Conservation (phyloP, 2,797 vertebrate species). For the Choloepus didactylus region DNA sequence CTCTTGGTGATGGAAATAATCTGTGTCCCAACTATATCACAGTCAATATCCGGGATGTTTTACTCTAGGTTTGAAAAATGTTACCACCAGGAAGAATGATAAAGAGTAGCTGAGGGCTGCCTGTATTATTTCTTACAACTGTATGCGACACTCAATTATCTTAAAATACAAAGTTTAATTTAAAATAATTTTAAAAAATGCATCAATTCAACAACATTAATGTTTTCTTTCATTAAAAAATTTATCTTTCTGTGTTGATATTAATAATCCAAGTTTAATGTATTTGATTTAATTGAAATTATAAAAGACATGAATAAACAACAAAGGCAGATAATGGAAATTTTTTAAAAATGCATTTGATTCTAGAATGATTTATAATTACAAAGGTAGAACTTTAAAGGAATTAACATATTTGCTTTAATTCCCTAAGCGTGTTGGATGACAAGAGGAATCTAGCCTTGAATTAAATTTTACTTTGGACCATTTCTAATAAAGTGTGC, state of each 20-base stretch:
- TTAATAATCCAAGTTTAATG: not conserved
- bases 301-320: not conserved
- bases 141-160: not conserved
- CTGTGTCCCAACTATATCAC: not conserved
- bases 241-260: not conserved
- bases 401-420: not conserved
- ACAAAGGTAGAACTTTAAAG: not conserved
- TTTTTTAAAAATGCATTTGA: not conserved
- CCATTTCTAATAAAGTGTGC: not conserved
- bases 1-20: not conserved
- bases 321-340: not conserved
- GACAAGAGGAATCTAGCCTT: not conserved
- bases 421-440: not conserved
- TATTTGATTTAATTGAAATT: constrained; percentile 17
- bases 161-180: not conserved
- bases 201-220: not conserved
- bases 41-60: not conserved
- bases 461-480: constrained; percentile 47
- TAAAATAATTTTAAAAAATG: not conserved
- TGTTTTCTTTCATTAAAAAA: not conserved
- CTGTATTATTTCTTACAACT: not conserved
- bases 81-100: rapidly evolving
- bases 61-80: not conserved
- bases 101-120: not conserved
- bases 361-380: constrained; percentile 1